These are phyloP conservation scores for Epinephelus lanceolatus DNA, from an alignment of 2,113 vertebrate genomes.

Conservation along the genomic window DNA sequence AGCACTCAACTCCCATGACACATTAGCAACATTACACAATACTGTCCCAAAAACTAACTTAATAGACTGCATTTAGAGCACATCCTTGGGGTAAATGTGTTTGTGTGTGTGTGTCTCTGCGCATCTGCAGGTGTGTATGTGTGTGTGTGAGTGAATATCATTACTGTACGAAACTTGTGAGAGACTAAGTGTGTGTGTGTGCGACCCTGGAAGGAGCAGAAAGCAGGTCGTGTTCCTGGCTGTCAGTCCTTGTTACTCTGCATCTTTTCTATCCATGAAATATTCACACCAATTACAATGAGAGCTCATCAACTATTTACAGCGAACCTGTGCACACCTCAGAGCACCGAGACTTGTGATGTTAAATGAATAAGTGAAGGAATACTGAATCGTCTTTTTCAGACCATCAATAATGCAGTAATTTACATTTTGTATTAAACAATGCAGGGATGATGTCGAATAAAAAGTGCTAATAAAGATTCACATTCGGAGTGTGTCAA, in stretches of 20 bases:
- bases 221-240: conserved; percentile 53
- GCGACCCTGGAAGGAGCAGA: conserved; percentile 13
- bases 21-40: conserved; percentile 29
- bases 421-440: conserved; percentile 35
- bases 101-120: background rate
- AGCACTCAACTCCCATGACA: conserved; percentile 15
- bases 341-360: conserved; percentile 32
- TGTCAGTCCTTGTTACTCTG: conserved; percentile 46
- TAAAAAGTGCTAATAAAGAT: background rate
- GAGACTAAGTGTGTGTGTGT: background rate
- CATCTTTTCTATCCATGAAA: conserved; percentile 60
- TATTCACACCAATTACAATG: conserved; percentile 70
- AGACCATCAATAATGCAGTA: conserved; percentile 46
- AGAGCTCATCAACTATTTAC: conserved; percentile 72
- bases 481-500: conserved; percentile 1
- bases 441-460: background rate
- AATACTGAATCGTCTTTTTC: conserved; percentile 42
- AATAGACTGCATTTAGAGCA: conserved; percentile 58
- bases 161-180: conserved; percentile 14
- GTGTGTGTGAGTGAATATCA: conserved; percentile 10
- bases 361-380: conserved; percentile 43
- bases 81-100: background rate
- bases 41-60: conserved; percentile 13
- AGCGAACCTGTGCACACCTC: conserved; percentile 54
- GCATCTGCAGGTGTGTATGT: background rate